Evolutionary conservation across 2,797 vertebrate species (phyloP), one percentile per base, ranked within the genome.

Genomic region (Myripristis murdjan): DNA sequence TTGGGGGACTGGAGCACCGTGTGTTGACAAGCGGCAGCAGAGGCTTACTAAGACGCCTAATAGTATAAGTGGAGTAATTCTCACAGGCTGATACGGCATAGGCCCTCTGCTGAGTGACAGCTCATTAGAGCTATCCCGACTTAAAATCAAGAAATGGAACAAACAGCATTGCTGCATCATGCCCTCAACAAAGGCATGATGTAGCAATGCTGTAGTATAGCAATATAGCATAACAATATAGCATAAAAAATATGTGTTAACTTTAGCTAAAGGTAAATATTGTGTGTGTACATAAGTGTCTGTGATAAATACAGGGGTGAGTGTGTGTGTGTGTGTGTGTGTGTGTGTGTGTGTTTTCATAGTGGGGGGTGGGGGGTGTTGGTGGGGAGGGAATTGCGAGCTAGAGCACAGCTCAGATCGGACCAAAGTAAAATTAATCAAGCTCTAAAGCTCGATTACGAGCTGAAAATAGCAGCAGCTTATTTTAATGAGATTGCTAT

Each of bases 401-500:
- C 72, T 70, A 62, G 28, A 44, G 60, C 62, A 47, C 53, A 65
- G 72, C 51, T 68, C 70, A 94, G 91, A 92, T 93, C 92, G 93
- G 92, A 91, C 91, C 91, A 91, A 91, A 92, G 87, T 92, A 88
- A 95, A 94, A 93, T 95, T 89, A 96, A 94, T 95, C 94, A 93
- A 91, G 91, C 93, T 92, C 87, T 94, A 91, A 94, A 93, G 92
- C 93, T 95, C 82, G 89, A 95, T 96, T 95, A 94, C 91, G 83
- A 82, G 87, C 95, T 96, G 92, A 94, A 96, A 96, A 96, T 95
- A 96, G 94, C 86, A 93, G 91, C 93, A 89, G 94, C 94, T 96
- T 96, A 95, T 91, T 95, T 95, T 95, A 95, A 96, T 94, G 95
- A 96, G 95, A 95, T 96, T 96, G 94, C 93, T 93, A 89, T 79